phyloP scores from a whole-genome alignment of 2,888 invertebrate species.

The Cecidostiba fungosa region DNA sequence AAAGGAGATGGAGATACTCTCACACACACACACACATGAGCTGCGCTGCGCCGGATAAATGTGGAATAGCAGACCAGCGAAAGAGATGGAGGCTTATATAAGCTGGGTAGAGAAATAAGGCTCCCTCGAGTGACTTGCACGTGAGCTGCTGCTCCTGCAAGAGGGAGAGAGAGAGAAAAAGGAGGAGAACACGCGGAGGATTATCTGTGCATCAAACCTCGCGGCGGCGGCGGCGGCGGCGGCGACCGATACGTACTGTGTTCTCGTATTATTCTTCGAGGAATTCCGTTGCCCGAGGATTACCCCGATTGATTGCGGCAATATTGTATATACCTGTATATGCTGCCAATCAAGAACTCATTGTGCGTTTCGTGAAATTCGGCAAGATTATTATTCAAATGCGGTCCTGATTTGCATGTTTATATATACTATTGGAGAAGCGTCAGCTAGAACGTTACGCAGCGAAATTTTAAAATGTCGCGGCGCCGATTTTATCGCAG shows the following conservation, averaged over 20 bases:
- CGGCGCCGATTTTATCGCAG: conserved; percentile 49
- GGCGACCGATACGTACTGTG: conserved; percentile 71
- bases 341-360: no score
- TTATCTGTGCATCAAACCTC: conserved; percentile 74
- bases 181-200: conserved; percentile 65
- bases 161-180: conserved; percentile 47
- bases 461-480: conserved; percentile 39
- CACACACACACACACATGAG: conserved; percentile 26
- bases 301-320: conserved; percentile 11
- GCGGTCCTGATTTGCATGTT: no score
- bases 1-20: conserved; percentile 38
- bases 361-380: no score
- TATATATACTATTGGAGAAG: not conserved
- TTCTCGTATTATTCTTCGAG: conserved; percentile 73
- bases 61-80: conserved; percentile 44
- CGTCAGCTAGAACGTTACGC: conserved; percentile 16
- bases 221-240: conserved; percentile 60
- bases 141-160: conserved; percentile 42
- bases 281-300: conserved; percentile 49
- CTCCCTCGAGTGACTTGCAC: conserved; percentile 54
- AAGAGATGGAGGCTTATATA: conserved; percentile 44
- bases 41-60: conserved; percentile 23
- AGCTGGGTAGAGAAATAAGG: conserved; percentile 4
- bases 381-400: no score
- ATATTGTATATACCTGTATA: no score